These are phyloP conservation scores for Drosophila chauvacae DNA, from an alignment of 1,140 invertebrate genomes.

Conservation along the genomic window DNA sequence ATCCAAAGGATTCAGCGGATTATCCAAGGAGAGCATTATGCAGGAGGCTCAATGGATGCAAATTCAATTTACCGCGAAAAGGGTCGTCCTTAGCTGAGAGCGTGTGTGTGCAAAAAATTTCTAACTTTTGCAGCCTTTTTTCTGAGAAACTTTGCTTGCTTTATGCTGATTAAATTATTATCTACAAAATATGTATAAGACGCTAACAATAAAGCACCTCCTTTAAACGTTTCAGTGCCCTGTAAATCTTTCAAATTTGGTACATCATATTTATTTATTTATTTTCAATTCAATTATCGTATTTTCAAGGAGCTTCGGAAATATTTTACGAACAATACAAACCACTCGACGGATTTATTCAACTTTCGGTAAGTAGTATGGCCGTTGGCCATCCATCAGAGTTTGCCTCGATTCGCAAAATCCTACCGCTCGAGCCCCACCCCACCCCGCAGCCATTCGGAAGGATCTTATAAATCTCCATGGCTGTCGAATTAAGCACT, in stretches of 20 bases:
- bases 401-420: conserved; percentile 12
- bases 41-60: conserved; percentile 16
- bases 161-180: background rate
- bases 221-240: background rate
- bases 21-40: background rate
- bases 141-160: background rate
- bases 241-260: background rate
- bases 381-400: conserved; percentile 24
- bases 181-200: conserved; percentile 4
- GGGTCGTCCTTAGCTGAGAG: conserved; percentile 2
- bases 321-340: background rate
- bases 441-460: background rate
- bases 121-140: conserved; percentile 5
- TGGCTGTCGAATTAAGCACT: conserved; percentile 66
- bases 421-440: background rate
- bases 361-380: background rate
- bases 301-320: background rate
- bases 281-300: background rate
- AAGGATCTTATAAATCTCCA: conserved; percentile 61
- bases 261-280: too few species aligned
- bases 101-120: background rate
- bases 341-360: background rate
- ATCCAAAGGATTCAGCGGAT: conserved; percentile 4
- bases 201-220: background rate
- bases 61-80: conserved; percentile 21